phyloP scores from a whole-genome alignment of 2,797 vertebrate species.

The Sciurus carolinensis region DNA sequence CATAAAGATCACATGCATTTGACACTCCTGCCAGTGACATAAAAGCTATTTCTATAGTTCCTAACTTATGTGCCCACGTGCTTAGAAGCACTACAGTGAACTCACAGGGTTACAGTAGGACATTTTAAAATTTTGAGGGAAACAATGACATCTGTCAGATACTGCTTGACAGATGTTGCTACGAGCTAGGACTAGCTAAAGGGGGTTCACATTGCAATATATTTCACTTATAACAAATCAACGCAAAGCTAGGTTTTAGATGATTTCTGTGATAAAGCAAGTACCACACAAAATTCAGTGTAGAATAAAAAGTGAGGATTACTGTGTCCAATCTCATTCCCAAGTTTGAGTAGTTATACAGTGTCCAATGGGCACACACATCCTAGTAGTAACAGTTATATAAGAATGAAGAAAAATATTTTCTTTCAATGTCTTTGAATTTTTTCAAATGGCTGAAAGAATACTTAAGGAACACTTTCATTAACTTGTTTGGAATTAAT shows the following conservation, averaged over 20 bases:
- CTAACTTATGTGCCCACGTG: background rate
- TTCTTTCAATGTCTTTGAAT: conserved; percentile 38
- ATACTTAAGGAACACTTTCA: conserved; percentile 25
- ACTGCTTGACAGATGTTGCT: background rate
- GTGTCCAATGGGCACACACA: background rate
- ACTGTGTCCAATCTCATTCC: background rate
- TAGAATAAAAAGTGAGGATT: background rate
- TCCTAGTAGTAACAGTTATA: background rate
- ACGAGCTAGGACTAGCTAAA: background rate
- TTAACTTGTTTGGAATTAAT: background rate
- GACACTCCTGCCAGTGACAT: background rate
- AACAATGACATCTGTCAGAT: background rate
- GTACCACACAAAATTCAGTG: background rate
- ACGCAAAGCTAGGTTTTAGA: conserved; percentile 14
- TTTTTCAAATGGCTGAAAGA: conserved; percentile 25
- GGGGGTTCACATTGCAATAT: background rate
- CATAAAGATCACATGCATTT: background rate
- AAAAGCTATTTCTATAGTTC: background rate
- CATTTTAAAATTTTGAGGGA: background rate
- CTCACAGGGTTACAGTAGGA: background rate
- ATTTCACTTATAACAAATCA: conserved; percentile 48
- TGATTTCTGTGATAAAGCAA: conserved; percentile 24
- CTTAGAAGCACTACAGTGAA: background rate
- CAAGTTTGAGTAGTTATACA: background rate
- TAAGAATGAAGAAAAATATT: conserved; percentile 47